Base-by-base conservation (phyloP, 2,113 vertebrate species). In the Sinocyclocheilus anophthalmus region DNA sequence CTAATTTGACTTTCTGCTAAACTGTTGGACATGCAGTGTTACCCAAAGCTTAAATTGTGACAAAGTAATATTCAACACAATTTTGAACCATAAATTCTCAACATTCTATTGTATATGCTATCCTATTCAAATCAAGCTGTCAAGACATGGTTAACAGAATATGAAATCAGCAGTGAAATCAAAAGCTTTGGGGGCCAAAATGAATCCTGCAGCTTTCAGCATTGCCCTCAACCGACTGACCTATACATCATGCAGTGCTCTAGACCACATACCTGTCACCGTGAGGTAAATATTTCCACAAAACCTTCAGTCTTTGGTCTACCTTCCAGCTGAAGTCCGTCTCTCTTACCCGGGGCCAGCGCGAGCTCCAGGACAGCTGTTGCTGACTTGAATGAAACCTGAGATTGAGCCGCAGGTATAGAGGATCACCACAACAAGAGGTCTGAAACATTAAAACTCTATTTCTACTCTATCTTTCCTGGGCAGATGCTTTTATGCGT, bases 321-420 rank as follows among this genome's bases (percentile, higher is more conserved):
- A 92, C 91, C 90, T 91, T 88, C 78, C 50, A 83, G 72, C 88
- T 77, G 86, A 90, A 91, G 85, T 92, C 93, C 88, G 94, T 94
- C 92, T 94, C 83, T 89, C 90, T 91, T 55, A 85, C 85, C 89
- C 93, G 92, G 91, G 20, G 92, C 87, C 89, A 92, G 91, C 76
- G 89, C 83, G 83, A 90, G 93, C 92, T 93, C 91, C 93, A 90
- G 94, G 93, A 95, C 96, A 97, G 96, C 96, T 97, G 97, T 94
- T 94, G 92, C 95, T 92, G 95, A 96, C 96, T 94, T 91, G 94
- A 95, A 94, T 96, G 97, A 97, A 98, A 98, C 96, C 94, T 94
- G 97, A 98, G 96, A 94, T 94, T 85, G 45, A 75, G 93, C 94
- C 95, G 93, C 97, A 97, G 96, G 96, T 97, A 96, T n/a, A 79